Evolutionary conservation across 2,113 vertebrate genomes (phyloP).

Genomic region (Gymnarchus niloticus): DNA sequence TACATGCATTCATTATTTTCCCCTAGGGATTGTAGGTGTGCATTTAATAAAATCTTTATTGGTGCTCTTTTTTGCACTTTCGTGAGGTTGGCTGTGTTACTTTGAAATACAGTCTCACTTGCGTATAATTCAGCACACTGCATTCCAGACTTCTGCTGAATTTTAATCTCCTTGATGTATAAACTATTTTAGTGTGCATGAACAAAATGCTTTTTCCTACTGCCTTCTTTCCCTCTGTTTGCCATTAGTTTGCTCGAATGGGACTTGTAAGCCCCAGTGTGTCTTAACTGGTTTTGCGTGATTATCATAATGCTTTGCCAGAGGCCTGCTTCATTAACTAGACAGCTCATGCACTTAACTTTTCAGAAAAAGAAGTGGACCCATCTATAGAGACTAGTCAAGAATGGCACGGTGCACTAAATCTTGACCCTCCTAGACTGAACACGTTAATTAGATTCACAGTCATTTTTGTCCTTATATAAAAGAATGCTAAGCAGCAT

Average conservation of each 20-base stretch:
- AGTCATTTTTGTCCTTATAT: not conserved
- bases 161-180: constrained; percentile 10
- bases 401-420: not conserved
- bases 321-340: constrained; percentile 20
- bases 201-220: constrained; percentile 8
- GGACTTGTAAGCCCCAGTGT: not conserved
- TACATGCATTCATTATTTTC: constrained; percentile 1
- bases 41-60: not conserved
- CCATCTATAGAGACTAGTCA: not conserved
- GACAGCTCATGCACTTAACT: constrained; percentile 10
- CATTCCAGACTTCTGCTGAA: not conserved
- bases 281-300: constrained; percentile 3
- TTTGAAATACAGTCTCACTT: not conserved
- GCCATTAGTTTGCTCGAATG: not conserved
- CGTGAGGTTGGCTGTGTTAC: not conserved
- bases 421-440: not conserved
- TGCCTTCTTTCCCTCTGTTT: not conserved
- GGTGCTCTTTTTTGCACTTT: not conserved
- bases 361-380: not conserved
- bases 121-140: not conserved
- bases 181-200: not conserved
- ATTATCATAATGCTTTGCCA: constrained; percentile 23
- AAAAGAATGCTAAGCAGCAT: not conserved
- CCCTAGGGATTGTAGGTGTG: not conserved
- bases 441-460: constrained; percentile 1